A percentile compares a stretch with the other conserved stretches of the same genome.
Evolutionary conservation across 2,113 vertebrate species (phyloP).

Genomic region (Sula dactylatra): DNA sequence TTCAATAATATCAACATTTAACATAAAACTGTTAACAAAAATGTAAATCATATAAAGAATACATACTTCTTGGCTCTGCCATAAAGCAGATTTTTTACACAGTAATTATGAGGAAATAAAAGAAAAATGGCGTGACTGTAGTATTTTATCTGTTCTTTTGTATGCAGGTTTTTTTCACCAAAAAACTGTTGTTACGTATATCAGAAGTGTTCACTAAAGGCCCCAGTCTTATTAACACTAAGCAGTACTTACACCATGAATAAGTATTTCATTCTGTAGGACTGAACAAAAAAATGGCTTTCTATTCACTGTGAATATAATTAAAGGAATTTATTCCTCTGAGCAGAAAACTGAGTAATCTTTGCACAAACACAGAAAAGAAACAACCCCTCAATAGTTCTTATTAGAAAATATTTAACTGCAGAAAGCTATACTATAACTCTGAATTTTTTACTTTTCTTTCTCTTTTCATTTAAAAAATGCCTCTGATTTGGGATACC

Average conservation of each 20-base stretch:
- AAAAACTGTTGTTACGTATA: background rate
- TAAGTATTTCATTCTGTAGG: background rate
- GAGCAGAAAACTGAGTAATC: background rate
- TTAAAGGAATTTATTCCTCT: background rate
- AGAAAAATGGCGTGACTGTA: background rate
- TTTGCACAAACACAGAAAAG: background rate
- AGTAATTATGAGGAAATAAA: background rate
- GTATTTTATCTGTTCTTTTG: background rate
- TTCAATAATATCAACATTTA: background rate
- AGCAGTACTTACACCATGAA: background rate
- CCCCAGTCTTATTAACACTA: background rate
- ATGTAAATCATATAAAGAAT: background rate
- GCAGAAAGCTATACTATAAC: background rate
- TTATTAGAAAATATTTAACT: background rate
- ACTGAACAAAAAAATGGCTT: background rate
- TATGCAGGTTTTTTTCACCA: background rate
- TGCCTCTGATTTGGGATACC: background rate
- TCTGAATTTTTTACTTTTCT: background rate
- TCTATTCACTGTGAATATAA: background rate
- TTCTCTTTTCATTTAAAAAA: background rate
- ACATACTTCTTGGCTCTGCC: background rate
- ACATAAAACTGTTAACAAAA: background rate
- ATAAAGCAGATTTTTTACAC: background rate
- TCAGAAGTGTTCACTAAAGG: background rate
- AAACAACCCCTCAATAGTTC: background rate